These are phyloP conservation scores for Mormyrus iriodes DNA, from an alignment of 2,113 vertebrate species.

Conservation along the genomic window DNA sequence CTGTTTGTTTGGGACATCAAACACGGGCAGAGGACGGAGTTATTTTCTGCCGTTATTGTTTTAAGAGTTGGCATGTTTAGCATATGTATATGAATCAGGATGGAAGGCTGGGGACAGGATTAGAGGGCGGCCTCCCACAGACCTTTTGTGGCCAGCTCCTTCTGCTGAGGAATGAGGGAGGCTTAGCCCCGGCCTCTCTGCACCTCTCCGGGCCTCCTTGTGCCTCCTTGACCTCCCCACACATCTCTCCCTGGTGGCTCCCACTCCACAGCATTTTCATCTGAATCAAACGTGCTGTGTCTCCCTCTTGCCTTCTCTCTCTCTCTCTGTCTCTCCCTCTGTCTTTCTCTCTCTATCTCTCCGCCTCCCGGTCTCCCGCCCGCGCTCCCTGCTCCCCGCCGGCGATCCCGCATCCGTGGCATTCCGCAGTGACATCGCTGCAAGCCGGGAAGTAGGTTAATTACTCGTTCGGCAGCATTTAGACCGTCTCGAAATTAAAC, in stretches of 20 bases:
- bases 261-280: constrained; percentile 34
- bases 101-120: not conserved
- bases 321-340: not conserved
- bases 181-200: not conserved
- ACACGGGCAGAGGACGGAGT: not conserved
- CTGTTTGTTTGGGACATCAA: not conserved
- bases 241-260: not conserved
- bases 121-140: not conserved
- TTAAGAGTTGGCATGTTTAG: not conserved
- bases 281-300: constrained; percentile 36
- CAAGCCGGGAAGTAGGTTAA: constrained; percentile 17
- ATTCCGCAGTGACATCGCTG: not conserved
- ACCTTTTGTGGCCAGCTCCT: not conserved
- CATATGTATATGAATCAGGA: not conserved
- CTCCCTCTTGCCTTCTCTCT: constrained; percentile 5
- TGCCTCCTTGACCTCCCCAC: not conserved
- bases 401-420: not conserved
- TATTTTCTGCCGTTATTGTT: not conserved
- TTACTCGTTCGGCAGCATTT: constrained; percentile 29
- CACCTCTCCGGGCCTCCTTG: not conserved
- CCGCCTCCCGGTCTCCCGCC: not conserved
- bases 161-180: not conserved
- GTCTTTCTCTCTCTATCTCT: not conserved
- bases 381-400: not conserved
- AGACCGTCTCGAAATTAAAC: constrained; percentile 27